Evolutionary conservation across 2,888 invertebrate genomes (phyloP), one percentile per base, ranked within the genome.

Genomic region (Chrysotoxum bicinctum): DNA sequence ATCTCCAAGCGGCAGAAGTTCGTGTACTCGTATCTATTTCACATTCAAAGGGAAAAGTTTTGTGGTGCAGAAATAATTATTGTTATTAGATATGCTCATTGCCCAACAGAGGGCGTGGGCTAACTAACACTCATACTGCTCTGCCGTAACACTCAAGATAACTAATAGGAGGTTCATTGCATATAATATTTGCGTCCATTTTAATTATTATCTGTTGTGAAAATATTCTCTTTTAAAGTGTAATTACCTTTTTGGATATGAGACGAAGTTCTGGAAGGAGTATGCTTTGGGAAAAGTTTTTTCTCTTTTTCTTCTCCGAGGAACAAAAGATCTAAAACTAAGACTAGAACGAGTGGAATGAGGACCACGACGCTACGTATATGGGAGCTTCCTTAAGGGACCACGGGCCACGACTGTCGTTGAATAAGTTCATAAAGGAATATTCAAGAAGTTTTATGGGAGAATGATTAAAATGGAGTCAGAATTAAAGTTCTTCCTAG

Each of bases 201-300:
- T 85, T 85, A 85, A 85, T 85, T 85, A 85, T 85, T 85, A 85
- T 76, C 85, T 77, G 80, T 77, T 64, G 50, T 66, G 66, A 76
- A 81, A 85, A 85, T 85, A 85, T 80, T 85, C 85, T 69, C 80
- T 80, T 81, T 81, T 85, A 70, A 74, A 69, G 56, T 66, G 79
- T 79, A 74, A 79, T 84, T 79, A 83, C 83, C 73, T 78, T 69
- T 78, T 74, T 48, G 48, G 78, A 50, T 52, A 45, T 32, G 14
- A 40, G 62, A 16, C 10, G 16, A 30, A 32, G 12, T n/a, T n/a
- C n/a, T 16, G 7, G 1, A 56, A 12, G 50, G n/a, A 50, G 26
- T 50, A 68, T 62, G 54, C 58, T 43, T 58, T 62, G 48, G 64
- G 16, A 76, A 78, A 81, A 77, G 50, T 56, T 72, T 56, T 56